phyloP scores from a whole-genome alignment of 2,113 vertebrate genomes.

The Chamaetylas fuelleborni region DNA sequence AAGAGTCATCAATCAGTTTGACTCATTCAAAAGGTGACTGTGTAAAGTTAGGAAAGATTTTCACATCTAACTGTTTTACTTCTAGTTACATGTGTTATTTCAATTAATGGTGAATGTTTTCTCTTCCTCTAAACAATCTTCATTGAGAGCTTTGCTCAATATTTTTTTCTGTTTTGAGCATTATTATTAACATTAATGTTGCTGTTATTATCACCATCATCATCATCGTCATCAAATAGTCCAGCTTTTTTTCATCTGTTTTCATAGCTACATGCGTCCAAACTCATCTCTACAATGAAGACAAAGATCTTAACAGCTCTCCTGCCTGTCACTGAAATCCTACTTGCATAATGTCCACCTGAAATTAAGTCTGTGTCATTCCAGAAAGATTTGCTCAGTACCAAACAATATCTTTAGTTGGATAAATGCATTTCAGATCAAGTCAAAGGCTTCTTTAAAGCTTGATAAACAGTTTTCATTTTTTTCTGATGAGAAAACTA shows the following conservation, averaged over 20 bases:
- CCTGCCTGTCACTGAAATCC: not conserved
- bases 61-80: conserved; percentile 9
- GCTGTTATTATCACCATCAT: not conserved
- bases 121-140: not conserved
- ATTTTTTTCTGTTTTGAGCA: not conserved
- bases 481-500: not conserved
- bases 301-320: not conserved
- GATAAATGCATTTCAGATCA: not conserved
- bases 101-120: conserved; percentile 39
- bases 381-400: not conserved
- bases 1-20: not conserved
- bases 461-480: not conserved
- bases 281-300: not conserved
- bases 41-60: not conserved
- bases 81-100: conserved; percentile 18
- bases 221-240: not conserved
- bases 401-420: not conserved
- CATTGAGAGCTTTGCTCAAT: not conserved
- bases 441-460: not conserved
- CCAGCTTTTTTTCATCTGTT: not conserved
- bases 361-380: not conserved
- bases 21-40: not conserved
- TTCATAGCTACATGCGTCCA: not conserved
- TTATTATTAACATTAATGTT: not conserved
- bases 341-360: not conserved